phyloP scores from a whole-genome alignment of 2,113 vertebrate genomes.

The Rhombomys opimus region DNA sequence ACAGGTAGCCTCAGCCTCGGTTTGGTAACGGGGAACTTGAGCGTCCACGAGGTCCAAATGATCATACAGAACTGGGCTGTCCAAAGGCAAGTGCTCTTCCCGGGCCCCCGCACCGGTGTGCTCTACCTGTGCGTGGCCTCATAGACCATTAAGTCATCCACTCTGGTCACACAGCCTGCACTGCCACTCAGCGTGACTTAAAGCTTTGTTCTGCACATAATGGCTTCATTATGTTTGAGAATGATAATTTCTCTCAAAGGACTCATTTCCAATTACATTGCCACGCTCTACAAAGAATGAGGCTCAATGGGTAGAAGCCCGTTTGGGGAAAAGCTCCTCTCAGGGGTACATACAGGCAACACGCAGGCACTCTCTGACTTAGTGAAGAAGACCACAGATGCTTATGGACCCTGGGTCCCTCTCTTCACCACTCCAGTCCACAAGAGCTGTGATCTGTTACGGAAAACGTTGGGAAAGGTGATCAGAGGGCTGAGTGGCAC shows the following conservation, averaged over 20 bases:
- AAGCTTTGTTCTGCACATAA: neutral
- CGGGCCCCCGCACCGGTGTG: neutral
- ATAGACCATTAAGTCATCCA: neutral
- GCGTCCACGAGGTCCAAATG: neutral
- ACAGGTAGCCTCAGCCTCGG: neutral
- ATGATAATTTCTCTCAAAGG: slow-evolving; percentile 1
- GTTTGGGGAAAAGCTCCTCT: neutral
- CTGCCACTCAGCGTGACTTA: neutral
- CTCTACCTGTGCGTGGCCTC: neutral
- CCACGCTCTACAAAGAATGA: neutral
- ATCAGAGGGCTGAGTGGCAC: too few species aligned
- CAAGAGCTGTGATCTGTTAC: neutral
- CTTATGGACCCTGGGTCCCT: neutral
- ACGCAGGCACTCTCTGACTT: neutral
- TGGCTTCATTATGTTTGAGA: neutral
- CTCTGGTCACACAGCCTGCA: neutral
- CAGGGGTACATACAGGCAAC: neutral
- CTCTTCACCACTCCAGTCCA: neutral
- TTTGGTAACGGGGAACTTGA: neutral
- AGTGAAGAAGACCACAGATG: neutral
- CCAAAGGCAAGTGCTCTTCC: neutral
- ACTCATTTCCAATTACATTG: neutral
- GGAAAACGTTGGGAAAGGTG: neutral
- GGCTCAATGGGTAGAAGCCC: neutral
- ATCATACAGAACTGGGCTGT: neutral